A percentile compares a stretch with the other conserved stretches of the same genome.
Conservation (phyloP, 2,113 vertebrate genomes). For the Silurus asotus region DNA sequence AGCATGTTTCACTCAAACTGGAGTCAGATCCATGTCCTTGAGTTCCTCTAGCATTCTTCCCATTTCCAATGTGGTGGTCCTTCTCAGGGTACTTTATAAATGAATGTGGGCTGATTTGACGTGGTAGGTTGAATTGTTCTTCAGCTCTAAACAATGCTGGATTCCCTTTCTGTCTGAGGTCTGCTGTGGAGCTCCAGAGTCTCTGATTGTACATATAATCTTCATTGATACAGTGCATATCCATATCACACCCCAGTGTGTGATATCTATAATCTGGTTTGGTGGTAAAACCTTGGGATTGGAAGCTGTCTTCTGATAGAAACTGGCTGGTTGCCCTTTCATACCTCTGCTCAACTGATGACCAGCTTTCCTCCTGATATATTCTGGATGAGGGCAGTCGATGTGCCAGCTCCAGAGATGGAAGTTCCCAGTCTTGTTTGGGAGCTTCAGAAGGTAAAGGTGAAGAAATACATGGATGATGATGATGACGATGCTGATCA, state of each 20-base stretch:
- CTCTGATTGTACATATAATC: constrained; percentile 58
- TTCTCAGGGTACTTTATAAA: constrained; percentile 63
- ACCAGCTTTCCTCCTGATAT: constrained; percentile 69
- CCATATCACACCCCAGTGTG: constrained; percentile 72
- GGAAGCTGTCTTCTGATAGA: constrained; percentile 82
- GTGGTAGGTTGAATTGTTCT: constrained; percentile 50
- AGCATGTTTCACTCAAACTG: constrained; percentile 80
- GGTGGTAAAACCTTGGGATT: constrained; percentile 64
- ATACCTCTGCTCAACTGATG: constrained; percentile 58
- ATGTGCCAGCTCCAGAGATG: constrained; percentile 59
- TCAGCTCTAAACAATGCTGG: constrained; percentile 54
- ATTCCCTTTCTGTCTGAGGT: constrained; percentile 80
- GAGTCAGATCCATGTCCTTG: constrained; percentile 75
- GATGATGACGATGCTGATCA: constrained; percentile 72
- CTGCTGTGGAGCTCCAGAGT: constrained; percentile 84
- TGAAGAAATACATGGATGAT: constrained; percentile 60
- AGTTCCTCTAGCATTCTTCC: constrained; percentile 49
- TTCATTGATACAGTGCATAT: constrained; percentile 54
- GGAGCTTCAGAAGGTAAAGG: constrained; percentile 58
- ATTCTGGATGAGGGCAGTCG: constrained; percentile 64
- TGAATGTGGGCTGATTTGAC: constrained; percentile 50
- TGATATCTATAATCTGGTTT: constrained; percentile 74
- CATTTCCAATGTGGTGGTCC: constrained; percentile 63
- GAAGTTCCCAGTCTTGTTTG: constrained; percentile 49
- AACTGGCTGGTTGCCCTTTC: constrained; percentile 75